These are phyloP conservation scores for Delichon dasypus DNA, from an alignment of 2,797 vertebrate genomes.

Conservation along the genomic window DNA sequence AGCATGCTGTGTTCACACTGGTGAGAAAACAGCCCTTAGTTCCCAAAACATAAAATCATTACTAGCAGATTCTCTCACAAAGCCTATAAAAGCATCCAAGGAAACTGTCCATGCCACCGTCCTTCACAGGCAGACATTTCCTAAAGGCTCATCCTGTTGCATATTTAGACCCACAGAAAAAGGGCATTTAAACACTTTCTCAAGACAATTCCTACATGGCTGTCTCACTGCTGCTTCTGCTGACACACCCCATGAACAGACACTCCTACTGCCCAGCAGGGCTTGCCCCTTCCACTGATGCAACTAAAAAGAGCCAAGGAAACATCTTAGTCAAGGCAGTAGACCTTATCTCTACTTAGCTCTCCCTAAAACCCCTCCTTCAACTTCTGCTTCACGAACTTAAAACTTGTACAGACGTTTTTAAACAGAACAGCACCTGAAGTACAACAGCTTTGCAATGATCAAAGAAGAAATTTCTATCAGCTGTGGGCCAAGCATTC, in stretches of 20 bases:
- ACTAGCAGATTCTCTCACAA: neutral
- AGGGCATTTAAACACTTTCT: neutral
- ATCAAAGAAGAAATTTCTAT: neutral
- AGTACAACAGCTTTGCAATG: neutral
- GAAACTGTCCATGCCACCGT: neutral
- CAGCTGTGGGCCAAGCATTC: neutral
- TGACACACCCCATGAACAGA: neutral
- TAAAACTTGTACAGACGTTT: neutral
- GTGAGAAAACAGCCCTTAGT: neutral
- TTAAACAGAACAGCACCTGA: neutral
- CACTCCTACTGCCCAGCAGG: neutral
- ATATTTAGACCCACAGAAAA: neutral
- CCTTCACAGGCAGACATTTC: neutral
- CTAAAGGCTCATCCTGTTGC: neutral
- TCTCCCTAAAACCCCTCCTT: neutral
- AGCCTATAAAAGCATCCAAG: neutral
- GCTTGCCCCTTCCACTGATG: neutral
- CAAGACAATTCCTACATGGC: neutral
- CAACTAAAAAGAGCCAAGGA: neutral
- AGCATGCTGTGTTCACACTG: fast-evolving
- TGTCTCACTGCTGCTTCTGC: neutral
- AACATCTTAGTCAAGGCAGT: neutral
- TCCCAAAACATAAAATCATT: neutral
- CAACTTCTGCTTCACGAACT: neutral
- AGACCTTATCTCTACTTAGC: neutral